Evolutionary conservation across 2,888 invertebrate species (phyloP), one percentile per base, ranked within the genome.

Genomic region (Xestia c-nigrum): DNA sequence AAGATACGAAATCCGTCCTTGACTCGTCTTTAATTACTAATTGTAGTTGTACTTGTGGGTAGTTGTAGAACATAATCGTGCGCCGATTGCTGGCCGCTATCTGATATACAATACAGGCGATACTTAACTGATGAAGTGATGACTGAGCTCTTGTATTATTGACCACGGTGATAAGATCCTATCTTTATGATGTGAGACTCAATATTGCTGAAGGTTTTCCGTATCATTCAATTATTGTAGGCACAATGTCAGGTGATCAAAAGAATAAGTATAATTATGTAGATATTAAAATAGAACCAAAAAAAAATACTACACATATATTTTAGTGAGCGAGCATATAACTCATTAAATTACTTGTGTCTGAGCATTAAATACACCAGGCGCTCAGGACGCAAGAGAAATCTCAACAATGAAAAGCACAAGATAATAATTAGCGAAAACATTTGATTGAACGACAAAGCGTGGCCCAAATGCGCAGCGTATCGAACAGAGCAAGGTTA

Each of bases 381-480:
- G 61, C 24, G 24, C 46, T 63, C 68, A 50, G 65, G 79, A 72
- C 24, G 52, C 52, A 43, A 64, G 24, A 76, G 59, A 87, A 69
- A 74, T 57, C 65, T 66, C 38, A 72, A 57, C 10, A 73, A 61
- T 57, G 68, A 61, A 72, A 47, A 70, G 14, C 43, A 69, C 46
- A n/a, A 74, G 65, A 63, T 63, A 84, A 75, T 66, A 68, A 70
- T 84, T 74, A 70, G 75, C 50, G 71, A 75, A 85, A 85, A 85
- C 47, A 47, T 81, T 78, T 64, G 67, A 73, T 76, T 69, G 74
- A 68, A 59, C n/a, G 76, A 83, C 69, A 78, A 77, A 61, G 52
- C 57, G 63, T 80, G 88, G 59, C 83, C 86, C 69, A 76, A 87
- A 89, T 90, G 89, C 83, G 80, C 91, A 89, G 72, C 81, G 87